These are phyloP conservation scores for Leptinotarsa texana DNA, from an alignment of 1,140 invertebrate species.

Conservation along the genomic window DNA sequence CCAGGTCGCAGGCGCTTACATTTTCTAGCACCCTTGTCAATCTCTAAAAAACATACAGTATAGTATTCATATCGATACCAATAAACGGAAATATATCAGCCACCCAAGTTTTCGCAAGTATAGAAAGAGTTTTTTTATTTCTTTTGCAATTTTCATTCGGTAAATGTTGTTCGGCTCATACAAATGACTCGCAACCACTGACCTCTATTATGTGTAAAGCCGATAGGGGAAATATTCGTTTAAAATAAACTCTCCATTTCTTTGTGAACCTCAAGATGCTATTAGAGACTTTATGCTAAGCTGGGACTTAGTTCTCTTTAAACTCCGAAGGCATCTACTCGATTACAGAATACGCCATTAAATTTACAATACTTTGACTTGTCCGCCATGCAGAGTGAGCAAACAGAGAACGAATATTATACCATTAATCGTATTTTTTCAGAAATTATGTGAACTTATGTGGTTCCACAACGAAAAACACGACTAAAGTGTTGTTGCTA, in stretches of 20 bases:
- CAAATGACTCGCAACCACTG: slow-evolving; percentile 5
- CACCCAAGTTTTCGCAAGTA: too few relatives aligned
- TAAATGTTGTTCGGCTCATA: background rate
- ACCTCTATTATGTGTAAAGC: background rate
- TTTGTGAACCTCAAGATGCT: slow-evolving; percentile 3
- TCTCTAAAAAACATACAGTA: background rate
- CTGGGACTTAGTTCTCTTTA: background rate
- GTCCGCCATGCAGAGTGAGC: background rate
- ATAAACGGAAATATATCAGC: too few relatives aligned
- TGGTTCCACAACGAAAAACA: too few relatives aligned
- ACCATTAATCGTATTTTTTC: too few relatives aligned
- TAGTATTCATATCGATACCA: too few relatives aligned
- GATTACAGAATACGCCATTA: background rate
- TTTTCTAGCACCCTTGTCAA: slow-evolving; percentile 15
- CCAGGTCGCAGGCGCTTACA: slow-evolving; percentile 39
- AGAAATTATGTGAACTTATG: too few relatives aligned
- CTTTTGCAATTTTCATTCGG: background rate
- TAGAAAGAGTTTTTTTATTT: too few relatives aligned
- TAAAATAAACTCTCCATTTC: background rate
- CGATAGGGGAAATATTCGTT: background rate
- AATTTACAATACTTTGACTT: background rate
- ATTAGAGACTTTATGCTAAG: slow-evolving; percentile 8
- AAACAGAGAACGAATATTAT: background rate
- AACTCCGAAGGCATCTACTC: background rate
- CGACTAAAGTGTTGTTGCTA: too few relatives aligned